Evolutionary conservation across 2,888 invertebrate genomes (phyloP).

Genomic region (Drosophila tanythrix): DNA sequence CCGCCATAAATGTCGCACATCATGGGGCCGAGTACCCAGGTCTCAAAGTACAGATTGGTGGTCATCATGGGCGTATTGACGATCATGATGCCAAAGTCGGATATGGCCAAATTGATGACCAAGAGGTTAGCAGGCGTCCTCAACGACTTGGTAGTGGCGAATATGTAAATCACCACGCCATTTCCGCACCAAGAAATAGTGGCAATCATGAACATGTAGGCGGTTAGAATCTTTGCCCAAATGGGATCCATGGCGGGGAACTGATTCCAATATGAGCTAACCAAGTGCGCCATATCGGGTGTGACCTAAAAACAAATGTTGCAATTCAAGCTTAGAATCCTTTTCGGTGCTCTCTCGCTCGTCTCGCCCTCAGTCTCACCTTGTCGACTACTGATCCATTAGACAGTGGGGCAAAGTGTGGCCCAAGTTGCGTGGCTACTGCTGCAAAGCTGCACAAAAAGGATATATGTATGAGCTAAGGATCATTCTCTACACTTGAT

Average conservation of each 20-base stretch:
- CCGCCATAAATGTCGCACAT: constrained; percentile 95
- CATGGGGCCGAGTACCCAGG: constrained; percentile 87
- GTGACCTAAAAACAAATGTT: constrained; percentile 82
- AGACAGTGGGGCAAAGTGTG: constrained; percentile 84
- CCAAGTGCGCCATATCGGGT: constrained; percentile 88
- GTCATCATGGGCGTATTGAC: constrained; percentile 85
- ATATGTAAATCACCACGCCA: constrained; percentile 84
- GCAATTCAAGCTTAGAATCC: neutral
- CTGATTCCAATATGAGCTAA: constrained; percentile 93
- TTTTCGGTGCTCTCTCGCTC: neutral
- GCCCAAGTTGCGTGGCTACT: constrained; percentile 82
- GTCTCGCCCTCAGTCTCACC: constrained; percentile 83
- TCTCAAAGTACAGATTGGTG: constrained; percentile 84
- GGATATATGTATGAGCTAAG: neutral
- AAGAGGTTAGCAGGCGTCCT: constrained; percentile 96
- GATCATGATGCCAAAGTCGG: constrained; percentile 93
- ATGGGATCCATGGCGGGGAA: constrained; percentile 95
- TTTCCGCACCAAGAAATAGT: constrained; percentile 84
- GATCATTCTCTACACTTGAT: neutral
- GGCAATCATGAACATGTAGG: constrained; percentile 91
- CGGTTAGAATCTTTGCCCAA: constrained; percentile 93
- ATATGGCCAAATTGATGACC: constrained; percentile 95
- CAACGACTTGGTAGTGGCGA: constrained; percentile 85
- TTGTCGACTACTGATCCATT: constrained; percentile 94
- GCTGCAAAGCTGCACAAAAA: constrained; percentile 60